Evolutionary conservation across 2,797 vertebrate genomes (phyloP).

Genomic region (Austrolebias charrua): DNA sequence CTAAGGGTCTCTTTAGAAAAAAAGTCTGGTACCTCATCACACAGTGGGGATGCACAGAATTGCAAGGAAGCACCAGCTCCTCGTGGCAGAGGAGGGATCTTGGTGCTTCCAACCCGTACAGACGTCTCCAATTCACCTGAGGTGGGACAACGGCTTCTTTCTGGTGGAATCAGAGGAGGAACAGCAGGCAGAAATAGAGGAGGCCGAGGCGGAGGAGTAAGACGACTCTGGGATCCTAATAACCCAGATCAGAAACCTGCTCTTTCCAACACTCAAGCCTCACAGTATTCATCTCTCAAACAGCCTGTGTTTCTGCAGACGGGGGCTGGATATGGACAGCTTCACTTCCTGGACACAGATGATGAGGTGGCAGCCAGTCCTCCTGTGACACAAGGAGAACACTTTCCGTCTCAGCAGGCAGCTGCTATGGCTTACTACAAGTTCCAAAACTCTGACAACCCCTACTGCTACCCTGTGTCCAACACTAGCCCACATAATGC

Average conservation of each 20-base stretch:
- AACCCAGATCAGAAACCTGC: conserved; percentile 96
- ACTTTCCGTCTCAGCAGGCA: conserved; percentile 80
- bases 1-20: conserved; percentile 70
- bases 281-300: conserved; percentile 67
- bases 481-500: conserved; percentile 63
- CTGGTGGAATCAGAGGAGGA: conserved; percentile 73
- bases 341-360: conserved; percentile 96
- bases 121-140: conserved; percentile 81
- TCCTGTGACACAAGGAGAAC: conserved; percentile 86
- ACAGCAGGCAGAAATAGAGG: conserved; percentile 75
- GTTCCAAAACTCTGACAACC: conserved; percentile 97
- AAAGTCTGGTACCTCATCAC: conserved; percentile 15
- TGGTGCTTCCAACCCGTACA: conserved; percentile 89
- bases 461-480: conserved; percentile 87
- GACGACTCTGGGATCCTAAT: conserved; percentile 96
- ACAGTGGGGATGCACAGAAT: conserved; percentile 40
- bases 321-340: conserved; percentile 83
- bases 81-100: conserved; percentile 87
- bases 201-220: conserved; percentile 87
- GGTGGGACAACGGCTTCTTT: conserved; percentile 83
- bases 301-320: conserved; percentile 77
- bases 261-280: conserved; percentile 64
- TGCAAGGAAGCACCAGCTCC: conserved; percentile 69
- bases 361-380: conserved; percentile 87
- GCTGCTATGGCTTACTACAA: conserved; percentile 88